Conservation (phyloP, 1,140 invertebrate genomes). For the Laodelphax striatellus region DNA sequence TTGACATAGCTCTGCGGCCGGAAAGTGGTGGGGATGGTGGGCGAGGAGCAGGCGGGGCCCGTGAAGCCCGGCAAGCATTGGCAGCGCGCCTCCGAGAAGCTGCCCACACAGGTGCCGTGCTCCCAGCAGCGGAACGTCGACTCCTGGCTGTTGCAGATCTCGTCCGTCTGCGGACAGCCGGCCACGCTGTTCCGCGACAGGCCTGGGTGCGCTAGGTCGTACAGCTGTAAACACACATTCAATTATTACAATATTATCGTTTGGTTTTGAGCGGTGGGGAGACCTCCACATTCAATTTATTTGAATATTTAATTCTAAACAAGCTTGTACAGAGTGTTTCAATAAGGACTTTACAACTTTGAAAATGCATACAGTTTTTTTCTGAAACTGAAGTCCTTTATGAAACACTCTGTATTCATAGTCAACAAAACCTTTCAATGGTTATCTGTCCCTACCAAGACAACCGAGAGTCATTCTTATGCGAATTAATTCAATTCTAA, state of each 20-base stretch:
- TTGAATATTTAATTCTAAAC: no score
- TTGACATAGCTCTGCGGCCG: slow-evolving; percentile 88
- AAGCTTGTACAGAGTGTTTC: no score
- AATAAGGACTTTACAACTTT: no score
- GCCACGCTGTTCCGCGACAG: slow-evolving; percentile 69
- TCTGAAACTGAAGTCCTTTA: no score
- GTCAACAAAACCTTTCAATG: no score
- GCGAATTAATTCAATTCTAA: no score
- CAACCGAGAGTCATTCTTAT: no score
- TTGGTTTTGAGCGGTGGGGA: no score
- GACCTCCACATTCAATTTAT: no score
- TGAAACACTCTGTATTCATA: no score
- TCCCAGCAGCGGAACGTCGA: slow-evolving; percentile 74
- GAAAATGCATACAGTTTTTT: no score
- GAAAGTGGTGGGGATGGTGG: slow-evolving; percentile 79
- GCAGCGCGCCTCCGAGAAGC: slow-evolving; percentile 75
- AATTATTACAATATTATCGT: neutral
- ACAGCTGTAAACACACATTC: slow-evolving; percentile 41
- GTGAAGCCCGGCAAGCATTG: slow-evolving; percentile 87
- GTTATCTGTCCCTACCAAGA: no score
- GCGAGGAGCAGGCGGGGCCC: slow-evolving; percentile 70
- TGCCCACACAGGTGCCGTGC: slow-evolving; percentile 88
- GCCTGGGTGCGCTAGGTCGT: slow-evolving; percentile 82
- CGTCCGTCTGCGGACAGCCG: slow-evolving; percentile 83
- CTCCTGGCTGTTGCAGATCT: slow-evolving; percentile 70